phyloP scores from a whole-genome alignment of 2,113 vertebrate genomes.

The Eudyptes chrysolophus region DNA sequence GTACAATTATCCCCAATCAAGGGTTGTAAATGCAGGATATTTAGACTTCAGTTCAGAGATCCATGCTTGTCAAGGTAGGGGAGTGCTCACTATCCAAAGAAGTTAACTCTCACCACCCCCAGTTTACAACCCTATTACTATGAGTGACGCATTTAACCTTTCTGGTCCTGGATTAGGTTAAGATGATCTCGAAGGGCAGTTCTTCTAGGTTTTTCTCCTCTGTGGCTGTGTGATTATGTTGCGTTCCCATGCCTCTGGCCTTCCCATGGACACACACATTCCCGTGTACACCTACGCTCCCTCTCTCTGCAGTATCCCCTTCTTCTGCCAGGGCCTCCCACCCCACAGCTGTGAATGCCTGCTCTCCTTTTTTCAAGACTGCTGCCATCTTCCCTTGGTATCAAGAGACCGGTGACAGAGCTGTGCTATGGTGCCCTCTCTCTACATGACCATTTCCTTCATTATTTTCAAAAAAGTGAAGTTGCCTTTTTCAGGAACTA shows the following conservation, averaged over 20 bases:
- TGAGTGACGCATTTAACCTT: neutral
- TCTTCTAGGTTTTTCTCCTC: neutral
- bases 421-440: neutral
- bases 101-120: neutral
- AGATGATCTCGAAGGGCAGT: neutral
- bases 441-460: neutral
- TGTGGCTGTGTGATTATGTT: neutral
- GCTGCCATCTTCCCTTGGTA: neutral
- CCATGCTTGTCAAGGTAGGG: neutral
- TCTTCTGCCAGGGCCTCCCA: neutral
- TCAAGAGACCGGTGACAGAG: neutral
- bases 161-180: neutral
- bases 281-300: accelerated
- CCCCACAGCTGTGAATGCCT: neutral
- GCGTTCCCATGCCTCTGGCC: neutral
- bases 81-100: neutral
- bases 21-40: neutral
- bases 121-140: neutral
- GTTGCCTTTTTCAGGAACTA: neutral
- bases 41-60: neutral
- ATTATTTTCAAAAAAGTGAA: neutral
- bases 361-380: neutral
- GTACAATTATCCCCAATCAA: neutral
- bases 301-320: neutral
- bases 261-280: neutral